A percentile compares a stretch with the other conserved stretches of the same genome.
Conservation (phyloP, 92 coral and sea anemone genomes). For the Porites divaricata region DNA sequence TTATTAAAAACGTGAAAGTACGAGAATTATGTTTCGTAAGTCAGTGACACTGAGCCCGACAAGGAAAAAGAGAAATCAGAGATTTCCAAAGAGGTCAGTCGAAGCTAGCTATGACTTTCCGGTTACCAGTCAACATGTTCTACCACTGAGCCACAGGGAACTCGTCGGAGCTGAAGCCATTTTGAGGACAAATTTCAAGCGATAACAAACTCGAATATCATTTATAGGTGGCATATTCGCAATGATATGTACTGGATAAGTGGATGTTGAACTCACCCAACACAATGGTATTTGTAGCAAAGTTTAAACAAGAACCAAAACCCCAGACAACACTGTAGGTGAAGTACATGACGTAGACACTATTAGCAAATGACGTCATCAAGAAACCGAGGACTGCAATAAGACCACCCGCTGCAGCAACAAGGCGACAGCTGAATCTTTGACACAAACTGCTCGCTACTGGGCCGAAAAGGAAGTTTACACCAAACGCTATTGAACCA, state of each 20-base stretch:
- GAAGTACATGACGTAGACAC: slow-evolving; percentile 80
- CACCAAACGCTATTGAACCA: slow-evolving; percentile 94
- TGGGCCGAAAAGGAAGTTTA: slow-evolving; percentile 92
- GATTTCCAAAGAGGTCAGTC: too few relatives aligned
- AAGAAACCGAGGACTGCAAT: slow-evolving; percentile 82
- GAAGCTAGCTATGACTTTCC: too few relatives aligned
- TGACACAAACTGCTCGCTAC: slow-evolving; percentile 80
- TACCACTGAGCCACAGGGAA: too few relatives aligned
- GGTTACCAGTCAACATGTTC: too few relatives aligned
- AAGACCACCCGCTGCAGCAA: slow-evolving; percentile 77
- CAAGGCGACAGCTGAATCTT: slow-evolving; percentile 85
- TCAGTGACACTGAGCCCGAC: too few relatives aligned
- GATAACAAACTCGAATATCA: too few relatives aligned
- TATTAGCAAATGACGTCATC: slow-evolving; percentile 85
- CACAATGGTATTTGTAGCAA: slow-evolving; percentile 87
- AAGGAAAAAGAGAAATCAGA: too few relatives aligned
- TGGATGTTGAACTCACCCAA: slow-evolving; percentile 55
- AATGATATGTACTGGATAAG: background rate
- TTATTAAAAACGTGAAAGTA: too few relatives aligned
- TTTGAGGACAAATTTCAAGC: too few relatives aligned
- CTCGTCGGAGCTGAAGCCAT: too few relatives aligned
- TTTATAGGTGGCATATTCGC: background rate
- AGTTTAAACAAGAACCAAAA: slow-evolving; percentile 85
- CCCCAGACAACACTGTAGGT: slow-evolving; percentile 94
- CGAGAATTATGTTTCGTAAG: too few relatives aligned